Base-by-base conservation (phyloP, 2,888 invertebrate genomes). In the Brenthis hecate region DNA sequence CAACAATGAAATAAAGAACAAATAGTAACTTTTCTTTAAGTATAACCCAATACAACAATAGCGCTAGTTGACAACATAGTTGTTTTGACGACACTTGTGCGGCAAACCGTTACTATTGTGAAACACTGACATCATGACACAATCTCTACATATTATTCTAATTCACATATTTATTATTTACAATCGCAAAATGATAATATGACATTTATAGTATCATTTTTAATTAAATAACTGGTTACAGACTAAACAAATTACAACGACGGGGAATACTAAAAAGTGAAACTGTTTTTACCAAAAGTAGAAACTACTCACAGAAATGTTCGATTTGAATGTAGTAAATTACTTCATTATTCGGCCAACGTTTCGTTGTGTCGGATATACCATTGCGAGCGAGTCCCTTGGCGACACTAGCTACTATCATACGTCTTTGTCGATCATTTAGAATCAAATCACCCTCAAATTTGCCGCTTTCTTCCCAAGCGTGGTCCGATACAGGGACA, bases 371-470 rank as follows among this genome's bases (percentile, higher is more conserved):
- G 70, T 92, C 92, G 56, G 80, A 84, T 1, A 93, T 79, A 1
- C 92, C 93, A 72, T 93, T 93, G 62, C 92, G 86, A 3, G 91
- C 84, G 1, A 92, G 81, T 6, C 91, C 92, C 70, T 91, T 91
- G 0, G 87, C 84, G 3, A 92, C 88, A 47, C 88, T 85, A 68
- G 88, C 85, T 0, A 93, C 85, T 47, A 93, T 89, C 62, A 86
- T 74, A n/a, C 87, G 80, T 71, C 92, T 81, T 74, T 93, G 93
- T 23, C 86, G 80, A 28, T 92, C 91, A 67, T 92, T 93, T 8
- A 93, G 82, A 61, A 93, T 85, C 36, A 94, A 83, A 73, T 94
- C 94, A 13, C 94, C 94, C 74, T 94, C 94, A 69, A 94, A 93
- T 75, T 93, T 90, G 8, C 93, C 93, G 72, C 93, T 93, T 50